Evolutionary conservation across 2,797 vertebrate species (phyloP).

Genomic region (Spondyliosoma cantharus): DNA sequence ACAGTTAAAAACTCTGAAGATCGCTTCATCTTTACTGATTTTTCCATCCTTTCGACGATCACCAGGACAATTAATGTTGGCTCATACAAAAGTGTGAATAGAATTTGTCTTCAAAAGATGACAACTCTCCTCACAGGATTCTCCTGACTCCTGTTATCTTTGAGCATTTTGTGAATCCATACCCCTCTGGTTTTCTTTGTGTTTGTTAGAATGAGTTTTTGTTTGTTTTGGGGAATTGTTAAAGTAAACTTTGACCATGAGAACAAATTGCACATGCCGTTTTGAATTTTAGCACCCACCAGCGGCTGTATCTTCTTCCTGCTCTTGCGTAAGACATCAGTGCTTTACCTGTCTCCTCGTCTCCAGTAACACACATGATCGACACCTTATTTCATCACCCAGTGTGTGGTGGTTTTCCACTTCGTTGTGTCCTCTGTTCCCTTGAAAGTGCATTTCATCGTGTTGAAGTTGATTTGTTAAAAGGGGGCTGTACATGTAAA

Average conservation of each 20-base stretch:
- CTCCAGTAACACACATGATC: background rate
- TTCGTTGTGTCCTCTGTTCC: slow-evolving; percentile 12
- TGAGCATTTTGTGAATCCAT: no score
- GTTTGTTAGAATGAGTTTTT: no score
- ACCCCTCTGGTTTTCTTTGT: no score
- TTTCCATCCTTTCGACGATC: no score
- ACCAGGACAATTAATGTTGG: no score
- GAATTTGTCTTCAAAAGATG: no score
- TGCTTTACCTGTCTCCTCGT: background rate
- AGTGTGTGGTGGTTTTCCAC: background rate
- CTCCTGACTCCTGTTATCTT: no score
- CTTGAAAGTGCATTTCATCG: background rate
- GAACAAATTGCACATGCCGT: background rate
- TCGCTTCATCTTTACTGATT: no score
- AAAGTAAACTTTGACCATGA: background rate
- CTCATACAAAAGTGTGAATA: no score
- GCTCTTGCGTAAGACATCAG: background rate
- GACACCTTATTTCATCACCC: slow-evolving; percentile 2
- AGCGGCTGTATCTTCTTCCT: background rate
- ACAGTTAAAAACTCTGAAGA: no score
- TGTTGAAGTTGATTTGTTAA: slow-evolving; percentile 18
- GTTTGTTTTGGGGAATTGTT: no score
- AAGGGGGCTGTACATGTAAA: background rate
- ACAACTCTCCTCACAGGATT: no score
- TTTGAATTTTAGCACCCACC: background rate